These are phyloP conservation scores for Ariolimax columbianus DNA, from an alignment of 2,888 invertebrate genomes.

Conservation along the genomic window DNA sequence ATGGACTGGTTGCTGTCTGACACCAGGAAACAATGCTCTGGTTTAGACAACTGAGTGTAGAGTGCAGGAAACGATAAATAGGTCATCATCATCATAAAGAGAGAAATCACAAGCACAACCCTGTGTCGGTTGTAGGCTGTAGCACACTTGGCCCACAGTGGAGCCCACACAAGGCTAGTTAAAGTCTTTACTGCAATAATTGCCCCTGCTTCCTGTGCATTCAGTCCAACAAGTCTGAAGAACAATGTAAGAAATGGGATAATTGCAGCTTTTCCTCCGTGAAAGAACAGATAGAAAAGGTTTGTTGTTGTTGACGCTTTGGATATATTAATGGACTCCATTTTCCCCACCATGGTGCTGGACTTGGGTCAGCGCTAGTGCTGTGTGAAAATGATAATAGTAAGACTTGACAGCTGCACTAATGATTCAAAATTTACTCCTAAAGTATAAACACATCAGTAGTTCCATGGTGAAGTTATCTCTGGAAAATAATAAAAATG, in stretches of 20 bases:
- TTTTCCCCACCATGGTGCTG: conserved; percentile 34
- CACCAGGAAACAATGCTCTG: conserved; percentile 30
- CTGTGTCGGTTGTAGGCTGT: conserved; percentile 68
- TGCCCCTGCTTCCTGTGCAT: conserved; percentile 71
- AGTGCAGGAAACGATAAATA: conserved; percentile 70
- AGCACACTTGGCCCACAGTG: conserved; percentile 73
- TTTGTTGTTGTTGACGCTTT: conserved; percentile 69
- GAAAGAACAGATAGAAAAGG: conserved; percentile 69
- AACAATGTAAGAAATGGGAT: conserved; percentile 75
- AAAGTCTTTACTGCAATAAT: conserved; percentile 71
- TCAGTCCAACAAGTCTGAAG: conserved; percentile 70
- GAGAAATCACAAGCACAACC: conserved; percentile 68
- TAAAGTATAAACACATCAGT: neutral
- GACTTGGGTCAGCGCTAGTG: neutral
- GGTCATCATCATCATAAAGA: conserved; percentile 70
- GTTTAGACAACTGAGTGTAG: conserved; percentile 52
- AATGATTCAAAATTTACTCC: neutral
- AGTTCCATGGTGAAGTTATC: neutral
- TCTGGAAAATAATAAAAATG: neutral
- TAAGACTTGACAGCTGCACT: no score
- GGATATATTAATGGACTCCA: conserved; percentile 65
- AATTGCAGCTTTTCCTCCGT: conserved; percentile 72
- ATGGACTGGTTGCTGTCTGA: neutral
- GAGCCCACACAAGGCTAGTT: conserved; percentile 70
- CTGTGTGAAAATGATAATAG: neutral